These are phyloP conservation scores for Heliconius hermathena DNA, from an alignment of 1,140 invertebrate genomes.

Conservation along the genomic window DNA sequence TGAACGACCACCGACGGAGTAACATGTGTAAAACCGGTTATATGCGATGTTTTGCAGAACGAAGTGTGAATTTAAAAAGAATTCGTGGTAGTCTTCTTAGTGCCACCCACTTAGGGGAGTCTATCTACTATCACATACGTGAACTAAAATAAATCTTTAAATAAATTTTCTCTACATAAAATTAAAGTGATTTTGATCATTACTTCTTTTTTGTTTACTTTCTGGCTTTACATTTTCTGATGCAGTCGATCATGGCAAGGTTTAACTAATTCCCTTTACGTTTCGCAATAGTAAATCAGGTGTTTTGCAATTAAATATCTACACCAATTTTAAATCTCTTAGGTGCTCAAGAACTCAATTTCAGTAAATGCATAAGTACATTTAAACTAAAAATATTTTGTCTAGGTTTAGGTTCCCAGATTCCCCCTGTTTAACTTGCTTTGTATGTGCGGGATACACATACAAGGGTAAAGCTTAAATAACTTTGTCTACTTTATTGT, in stretches of 20 bases:
- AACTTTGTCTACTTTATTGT: too few species aligned
- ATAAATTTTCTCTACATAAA: not conserved
- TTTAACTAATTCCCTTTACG: too few species aligned
- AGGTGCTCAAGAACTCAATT: not conserved
- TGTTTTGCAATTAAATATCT: too few species aligned
- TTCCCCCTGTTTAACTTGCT: too few species aligned
- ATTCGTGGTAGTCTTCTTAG: not conserved
- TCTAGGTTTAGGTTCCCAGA: not conserved
- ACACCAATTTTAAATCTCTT: too few species aligned
- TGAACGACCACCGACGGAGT: constrained; percentile 60
- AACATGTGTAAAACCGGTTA: constrained; percentile 58
- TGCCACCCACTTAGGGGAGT: not conserved
- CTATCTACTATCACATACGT: not conserved
- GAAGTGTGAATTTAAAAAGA: constrained; percentile 38
- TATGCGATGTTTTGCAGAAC: constrained; percentile 32
- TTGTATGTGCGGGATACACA: too few species aligned
- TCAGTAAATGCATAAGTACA: not conserved
- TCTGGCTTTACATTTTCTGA: not conserved
- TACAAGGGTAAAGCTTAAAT: too few species aligned
- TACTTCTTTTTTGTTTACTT: too few species aligned
- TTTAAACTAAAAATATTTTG: not conserved
- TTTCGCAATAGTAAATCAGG: too few species aligned
- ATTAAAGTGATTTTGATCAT: too few species aligned
- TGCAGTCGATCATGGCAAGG: not conserved
- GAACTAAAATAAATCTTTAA: not conserved